Evolutionary conservation across 2,888 invertebrate genomes (phyloP), one percentile per base, ranked within the genome.

Genomic region (Meta bourneti): DNA sequence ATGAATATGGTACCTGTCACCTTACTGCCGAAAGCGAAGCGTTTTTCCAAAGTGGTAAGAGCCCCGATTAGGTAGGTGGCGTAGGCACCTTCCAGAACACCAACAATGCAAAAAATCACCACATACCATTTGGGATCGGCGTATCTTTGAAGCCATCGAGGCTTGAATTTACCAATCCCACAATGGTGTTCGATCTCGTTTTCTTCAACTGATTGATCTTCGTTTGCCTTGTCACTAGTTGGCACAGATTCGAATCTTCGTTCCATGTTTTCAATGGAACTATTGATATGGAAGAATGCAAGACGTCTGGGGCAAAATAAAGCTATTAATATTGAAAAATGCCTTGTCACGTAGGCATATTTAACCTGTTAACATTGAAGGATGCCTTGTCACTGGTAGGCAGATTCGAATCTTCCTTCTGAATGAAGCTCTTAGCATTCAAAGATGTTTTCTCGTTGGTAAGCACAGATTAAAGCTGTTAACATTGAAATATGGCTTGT

Each of bases 71-170:
- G 89, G 72, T 93, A 93, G 8, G 93, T 92, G 75, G 93, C 93
- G 51, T 91, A 92, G 8, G 93, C 93, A 13, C 93, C 93, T 85
- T 93, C 93, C 49, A 93, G 34, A 7, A 93, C 89, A 11, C 93
- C 93, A 1, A 94, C 81, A 2, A 93, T 78, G 71, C 93, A 93
- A 13, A 93, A 93, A 16, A 87, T 86, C 19, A 93, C 86, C 13
- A 93, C 77, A 71, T 93, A 94, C 9, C 93, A 87, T 74, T 93
- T 90, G 0, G 94, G 94, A 87, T 92, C 93, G 7, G 93, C 93
- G 52, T 92, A 93, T 79, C 71, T 80, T 77, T 94, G 94, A 4
- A 94, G 80, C 93, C 93, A 94, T 74, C 54, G 80, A 16, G 94
- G 94, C 61, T 93, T 92, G 72, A 92, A 94, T 34, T 84, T 78